Conservation (phyloP, 2,113 vertebrate genomes). For the Pterocles orientalis region DNA sequence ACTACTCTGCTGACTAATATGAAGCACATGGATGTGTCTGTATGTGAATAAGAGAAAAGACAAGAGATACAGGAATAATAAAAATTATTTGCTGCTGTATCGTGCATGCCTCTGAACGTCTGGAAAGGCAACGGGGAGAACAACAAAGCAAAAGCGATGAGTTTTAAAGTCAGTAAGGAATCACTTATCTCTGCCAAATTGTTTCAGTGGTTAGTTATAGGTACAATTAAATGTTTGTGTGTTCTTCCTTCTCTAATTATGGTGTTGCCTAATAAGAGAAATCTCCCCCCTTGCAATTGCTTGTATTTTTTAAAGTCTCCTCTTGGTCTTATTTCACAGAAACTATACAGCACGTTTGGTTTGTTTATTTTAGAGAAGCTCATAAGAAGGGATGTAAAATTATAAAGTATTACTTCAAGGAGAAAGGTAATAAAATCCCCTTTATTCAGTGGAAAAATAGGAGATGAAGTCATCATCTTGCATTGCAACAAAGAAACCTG, state of each 20-base stretch:
- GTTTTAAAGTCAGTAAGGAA: not conserved
- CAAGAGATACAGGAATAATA: not conserved
- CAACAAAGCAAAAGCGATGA: not conserved
- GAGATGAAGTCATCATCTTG: not conserved
- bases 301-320: not conserved
- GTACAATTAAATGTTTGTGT: not conserved
- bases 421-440: not conserved
- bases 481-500: not conserved
- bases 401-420: not conserved
- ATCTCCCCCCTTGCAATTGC: not conserved
- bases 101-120: not conserved
- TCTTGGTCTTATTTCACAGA: not conserved
- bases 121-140: not conserved
- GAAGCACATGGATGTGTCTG: not conserved
- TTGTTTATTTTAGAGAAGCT: not conserved
- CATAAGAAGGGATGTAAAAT: not conserved
- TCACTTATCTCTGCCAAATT: not conserved
- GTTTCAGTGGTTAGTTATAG: not conserved
- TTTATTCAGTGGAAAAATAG: not conserved
- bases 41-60: not conserved
- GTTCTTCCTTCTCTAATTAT: not conserved
- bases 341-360: not conserved
- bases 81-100: not conserved
- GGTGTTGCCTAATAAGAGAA: not conserved
- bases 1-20: not conserved